Evolutionary conservation across 2,888 invertebrate genomes (phyloP), one percentile per base, ranked within the genome.

Genomic region (Amphipoea lucens): DNA sequence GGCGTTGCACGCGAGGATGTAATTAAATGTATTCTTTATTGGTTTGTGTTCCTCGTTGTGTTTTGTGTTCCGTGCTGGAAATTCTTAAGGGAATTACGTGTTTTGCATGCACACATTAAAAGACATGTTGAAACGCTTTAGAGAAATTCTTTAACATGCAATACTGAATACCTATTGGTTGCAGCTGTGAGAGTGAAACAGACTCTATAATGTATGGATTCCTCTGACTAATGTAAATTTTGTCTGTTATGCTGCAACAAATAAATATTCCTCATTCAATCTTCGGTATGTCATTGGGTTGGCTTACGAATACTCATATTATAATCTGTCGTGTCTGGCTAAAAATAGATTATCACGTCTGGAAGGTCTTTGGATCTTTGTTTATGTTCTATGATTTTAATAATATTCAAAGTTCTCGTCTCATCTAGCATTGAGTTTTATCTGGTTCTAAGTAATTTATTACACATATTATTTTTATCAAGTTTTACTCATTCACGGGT

Each of bases 21-120:
- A 81, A 81, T 88, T 88, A 88, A 77, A 81, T 74, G 65, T 83
- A 79, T 81, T 83, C 78, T 86, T 85, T 88, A 88, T 83, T 70
- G 66, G 62, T 60, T 79, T 78, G 79, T 79, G 79, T 87, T 79
- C 74, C 42, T 79, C 40, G 45, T 76, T 63, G 20, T 14, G 45
- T 63, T 74, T 71, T 80, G 74, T 48, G 54, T 54, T 79, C 60
- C 36, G 17, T 74, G 72, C 45, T 48, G 54, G 36, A 62, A 77
- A 69, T 66, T 48, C 36, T 78, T 42, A 73, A 73, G 5, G 40
- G 2, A 14, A 63, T 45, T 68, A 70, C 66, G 66, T 74, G 42
- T 71, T 72, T 62, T 60, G 54, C 65, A 62, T 65, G 68, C 60
- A 23, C 29, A 84, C 83, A 45, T 60, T 83, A 17, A 17, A 29